Base-by-base conservation (phyloP, 2,888 invertebrate genomes). In the Keiferia lycopersicella region DNA sequence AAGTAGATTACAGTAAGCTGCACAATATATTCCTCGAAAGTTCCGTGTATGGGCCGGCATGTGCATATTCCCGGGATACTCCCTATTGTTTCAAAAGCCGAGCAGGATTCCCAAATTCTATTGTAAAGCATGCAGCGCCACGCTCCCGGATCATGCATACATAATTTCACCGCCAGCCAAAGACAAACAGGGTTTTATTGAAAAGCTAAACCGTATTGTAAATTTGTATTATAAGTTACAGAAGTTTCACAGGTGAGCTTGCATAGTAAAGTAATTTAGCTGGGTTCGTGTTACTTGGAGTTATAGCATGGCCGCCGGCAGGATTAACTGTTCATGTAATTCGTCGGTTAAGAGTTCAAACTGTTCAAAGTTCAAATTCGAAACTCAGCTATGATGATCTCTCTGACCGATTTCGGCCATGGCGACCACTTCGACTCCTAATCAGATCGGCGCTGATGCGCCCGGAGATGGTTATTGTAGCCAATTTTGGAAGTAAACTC, bases 101-200 rank as follows among this genome's bases (percentile, higher is more conserved):
- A 73, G 73, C 73, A 71, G 79, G 81, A 82, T 81, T 80, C 76
- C 81, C 76, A 83, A 88, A 86, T 83, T 84, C 83, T 76, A 86
- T 86, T 87, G 84, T 83, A 65, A 65, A 57, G 57, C 30, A 65
- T 65, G 71, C 66, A 65, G 65, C 66, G 63, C 1, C 14, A 48
- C 51, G 56, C 70, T 67, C 73, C 73, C 76, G 73, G 67, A 72
- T 75, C 79, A 79, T 82, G 81, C 82, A 87, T 85, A 81, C 73
- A 76, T 84, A 82, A 86, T 83, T 74, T 71, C 68, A 69, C 68
- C 71, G 70, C 75, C 74, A 71, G 73, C 70, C 74, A 76, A 82
- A 81, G 74, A 78, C 79, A 84, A 81, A 78, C 75, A 77, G 63
- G 66, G 69, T 79, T 80, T 77, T 79, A 78, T 78, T 79, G 78